Conservation (phyloP, 2,888 invertebrate species). For the Luperina nickerlii region DNA sequence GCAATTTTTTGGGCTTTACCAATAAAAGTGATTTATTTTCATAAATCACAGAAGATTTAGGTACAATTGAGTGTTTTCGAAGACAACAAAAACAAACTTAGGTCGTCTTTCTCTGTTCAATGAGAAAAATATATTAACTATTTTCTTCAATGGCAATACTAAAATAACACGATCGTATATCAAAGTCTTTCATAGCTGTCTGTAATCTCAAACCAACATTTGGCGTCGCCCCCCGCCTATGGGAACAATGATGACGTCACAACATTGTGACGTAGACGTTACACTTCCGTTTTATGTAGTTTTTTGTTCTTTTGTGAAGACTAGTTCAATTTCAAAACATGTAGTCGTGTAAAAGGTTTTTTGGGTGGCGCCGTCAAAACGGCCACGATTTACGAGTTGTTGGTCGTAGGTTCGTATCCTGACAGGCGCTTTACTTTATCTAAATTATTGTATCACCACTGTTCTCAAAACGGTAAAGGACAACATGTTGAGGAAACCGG, state of each 20-base stretch:
- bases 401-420: too few species aligned
- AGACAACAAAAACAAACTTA: slow-evolving; percentile 2
- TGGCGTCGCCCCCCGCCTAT: slow-evolving; percentile 16
- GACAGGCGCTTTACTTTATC: too few species aligned
- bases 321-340: neutral
- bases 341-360: neutral
- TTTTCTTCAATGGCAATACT: slow-evolving; percentile 24
- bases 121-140: slow-evolving; percentile 14
- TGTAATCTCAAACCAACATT: slow-evolving; percentile 55
- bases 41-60: neutral
- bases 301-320: slow-evolving; percentile 13
- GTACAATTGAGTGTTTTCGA: neutral
- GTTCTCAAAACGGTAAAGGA: too few species aligned
- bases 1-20: too few species aligned
- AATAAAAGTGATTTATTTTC: slow-evolving; percentile 16
- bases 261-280: slow-evolving; percentile 44
- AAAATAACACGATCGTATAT: slow-evolving; percentile 48
- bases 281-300: neutral
- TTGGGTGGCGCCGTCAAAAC: too few species aligned
- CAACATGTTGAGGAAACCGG: too few species aligned
- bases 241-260: slow-evolving; percentile 55
- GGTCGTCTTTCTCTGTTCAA: neutral
- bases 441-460: too few species aligned
- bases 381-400: too few species aligned
- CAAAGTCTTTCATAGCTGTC: slow-evolving; percentile 47